These are phyloP conservation scores for Rhinichthys klamathensis DNA, from an alignment of 2,113 vertebrate genomes.

Conservation along the genomic window DNA sequence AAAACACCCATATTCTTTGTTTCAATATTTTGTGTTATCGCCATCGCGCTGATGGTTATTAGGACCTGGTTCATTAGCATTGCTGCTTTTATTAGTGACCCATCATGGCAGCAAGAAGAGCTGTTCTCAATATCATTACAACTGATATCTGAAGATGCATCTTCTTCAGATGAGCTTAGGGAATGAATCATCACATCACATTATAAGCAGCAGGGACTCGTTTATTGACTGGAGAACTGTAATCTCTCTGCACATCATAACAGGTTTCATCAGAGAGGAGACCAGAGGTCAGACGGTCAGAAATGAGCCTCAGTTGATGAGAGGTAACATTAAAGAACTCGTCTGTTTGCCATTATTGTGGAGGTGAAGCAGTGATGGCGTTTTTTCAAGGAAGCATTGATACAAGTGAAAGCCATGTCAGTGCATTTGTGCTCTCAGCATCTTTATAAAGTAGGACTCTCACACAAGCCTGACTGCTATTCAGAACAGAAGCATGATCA, in stretches of 20 bases:
- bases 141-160: background rate
- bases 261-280: background rate
- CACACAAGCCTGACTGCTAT: background rate
- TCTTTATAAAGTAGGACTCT: background rate
- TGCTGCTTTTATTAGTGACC: background rate
- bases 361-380: background rate
- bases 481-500: background rate
- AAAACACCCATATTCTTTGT: background rate
- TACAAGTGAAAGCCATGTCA: background rate
- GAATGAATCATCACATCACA: conserved; percentile 2
- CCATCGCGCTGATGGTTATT: background rate
- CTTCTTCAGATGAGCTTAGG: background rate
- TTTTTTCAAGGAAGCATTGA: background rate
- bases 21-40: background rate
- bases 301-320: background rate
- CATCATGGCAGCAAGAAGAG: background rate
- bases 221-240: background rate
- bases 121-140: background rate
- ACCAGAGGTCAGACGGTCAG: background rate
- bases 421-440: background rate
- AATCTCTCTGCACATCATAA: background rate
- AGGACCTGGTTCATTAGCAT: conserved; percentile 10
- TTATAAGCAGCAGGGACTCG: conserved; percentile 5
- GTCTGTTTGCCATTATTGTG: background rate
- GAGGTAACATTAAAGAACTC: background rate